Percentiles rank a stretch among this genome's conserved stretches.
Evolutionary conservation across 2,888 invertebrate species (phyloP).

Genomic region (Ophion ellenae): DNA sequence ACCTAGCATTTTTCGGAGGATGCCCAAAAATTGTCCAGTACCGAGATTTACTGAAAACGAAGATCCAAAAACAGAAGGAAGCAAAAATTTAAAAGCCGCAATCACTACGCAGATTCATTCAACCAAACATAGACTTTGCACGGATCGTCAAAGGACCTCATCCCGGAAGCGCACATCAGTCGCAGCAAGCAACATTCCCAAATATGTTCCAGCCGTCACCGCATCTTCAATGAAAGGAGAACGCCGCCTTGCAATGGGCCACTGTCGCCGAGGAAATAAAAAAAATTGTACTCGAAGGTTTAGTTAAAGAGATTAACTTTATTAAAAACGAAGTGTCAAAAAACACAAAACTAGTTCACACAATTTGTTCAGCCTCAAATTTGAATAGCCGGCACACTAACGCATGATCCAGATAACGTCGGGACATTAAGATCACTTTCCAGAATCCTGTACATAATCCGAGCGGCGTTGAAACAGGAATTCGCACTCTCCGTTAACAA

Average conservation of each 20-base stretch:
- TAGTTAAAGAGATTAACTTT: not conserved
- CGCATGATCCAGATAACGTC: not conserved
- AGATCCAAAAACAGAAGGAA: too few species aligned
- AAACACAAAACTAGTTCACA: not conserved
- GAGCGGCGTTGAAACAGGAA: conserved; percentile 21
- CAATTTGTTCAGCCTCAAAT: not conserved
- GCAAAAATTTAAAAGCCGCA: not conserved
- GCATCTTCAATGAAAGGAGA: not conserved
- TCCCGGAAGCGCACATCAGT: too few species aligned
- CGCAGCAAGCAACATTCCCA: too few species aligned
- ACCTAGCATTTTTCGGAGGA: conserved; percentile 20
- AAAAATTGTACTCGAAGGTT: not conserved
- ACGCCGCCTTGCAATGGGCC: not conserved
- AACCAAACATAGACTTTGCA: conserved; percentile 12
- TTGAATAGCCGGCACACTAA: not conserved
- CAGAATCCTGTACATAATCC: not conserved
- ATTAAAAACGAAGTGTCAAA: conserved; percentile 5
- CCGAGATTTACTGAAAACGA: not conserved
- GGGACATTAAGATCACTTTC: not conserved
- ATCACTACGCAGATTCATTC: not conserved
- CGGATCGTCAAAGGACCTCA: not conserved
- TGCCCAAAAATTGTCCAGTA: conserved; percentile 3
- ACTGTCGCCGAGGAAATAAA: conserved; percentile 1
- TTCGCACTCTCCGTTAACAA: conserved; percentile 36
- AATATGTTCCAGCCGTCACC: not conserved